Base-by-base conservation (phyloP, 2,113 vertebrate genomes). In the Psittacus erithacus region DNA sequence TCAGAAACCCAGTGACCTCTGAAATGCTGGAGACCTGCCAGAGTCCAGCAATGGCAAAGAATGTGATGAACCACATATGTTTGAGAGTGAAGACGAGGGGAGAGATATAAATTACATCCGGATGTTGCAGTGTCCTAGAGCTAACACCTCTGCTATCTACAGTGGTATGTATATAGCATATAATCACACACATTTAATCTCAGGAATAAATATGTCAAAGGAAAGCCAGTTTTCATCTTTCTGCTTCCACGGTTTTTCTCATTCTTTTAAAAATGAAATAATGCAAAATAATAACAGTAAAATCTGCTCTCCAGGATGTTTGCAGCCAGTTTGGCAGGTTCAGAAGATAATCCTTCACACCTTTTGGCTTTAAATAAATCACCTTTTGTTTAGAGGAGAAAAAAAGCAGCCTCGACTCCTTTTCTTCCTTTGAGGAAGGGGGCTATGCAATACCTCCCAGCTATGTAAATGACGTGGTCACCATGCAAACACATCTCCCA, bases 341-440 rank as follows among this genome's bases (percentile, higher is more conserved):
- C 79, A 84, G 59, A 81, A 96, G 86, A 77, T 65, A 96, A 96
- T 94, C 82, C 76, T 84, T 95, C 87, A 91, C 81, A 93, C 90
- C 49, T 77, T 86, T 63, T 91, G 78, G 83, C 65, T 93, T 92
- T 85, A 53, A 93, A 93, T 94, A 94, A 88, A 87, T 88, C 75
- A 62, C 39, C 53, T 90, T 70, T 92, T 96, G 80, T 93, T 47
- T 52, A 69, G 28, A 85, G 74, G 69, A 84, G 57, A 64, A 82
- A 24, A 82, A 92, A 92, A 49, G 39, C 62, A 94, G 80, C 77
- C 44, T 63, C n/a, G 19, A 18, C 27, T 71, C 52, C 88, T 87
- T 88, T 43, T 82, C 49, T 87, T 65, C 57, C 31, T 92, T 81
- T 86, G 76, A 93, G 92, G 59, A 88, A 47, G 65, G 82, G 55